These are phyloP conservation scores for Synanthedon tipuliformis DNA, from an alignment of 2,888 invertebrate species.

Conservation along the genomic window DNA sequence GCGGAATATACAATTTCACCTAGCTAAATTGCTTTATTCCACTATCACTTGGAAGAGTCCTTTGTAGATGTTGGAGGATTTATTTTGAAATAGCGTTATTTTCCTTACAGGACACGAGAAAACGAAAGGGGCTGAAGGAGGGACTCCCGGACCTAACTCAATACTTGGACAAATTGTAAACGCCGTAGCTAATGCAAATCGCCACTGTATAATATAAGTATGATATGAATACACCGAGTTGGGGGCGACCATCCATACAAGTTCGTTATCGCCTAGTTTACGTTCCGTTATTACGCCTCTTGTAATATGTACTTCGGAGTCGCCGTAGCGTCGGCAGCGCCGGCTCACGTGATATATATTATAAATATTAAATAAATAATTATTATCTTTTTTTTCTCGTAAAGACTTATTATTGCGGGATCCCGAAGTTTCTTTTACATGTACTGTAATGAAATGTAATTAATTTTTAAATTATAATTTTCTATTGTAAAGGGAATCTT, in stretches of 20 bases:
- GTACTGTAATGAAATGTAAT: constrained; percentile 47
- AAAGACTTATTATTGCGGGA: constrained; percentile 32
- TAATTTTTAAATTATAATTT: constrained; percentile 71
- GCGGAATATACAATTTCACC: constrained; percentile 54
- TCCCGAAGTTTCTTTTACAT: constrained; percentile 25
- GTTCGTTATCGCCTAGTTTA: constrained; percentile 19
- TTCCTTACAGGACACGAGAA: constrained; percentile 86
- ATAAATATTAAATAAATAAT: neutral
- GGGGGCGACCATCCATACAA: neutral
- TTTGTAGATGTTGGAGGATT: too few species aligned
- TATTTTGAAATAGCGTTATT: constrained; percentile 1
- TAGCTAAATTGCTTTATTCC: too few species aligned
- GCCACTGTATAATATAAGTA: constrained; percentile 59
- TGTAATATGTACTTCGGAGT: neutral
- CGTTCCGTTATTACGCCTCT: constrained; percentile 24
- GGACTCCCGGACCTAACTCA: constrained; percentile 94
- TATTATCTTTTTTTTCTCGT: constrained; percentile 2
- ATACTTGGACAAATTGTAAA: constrained; percentile 99
- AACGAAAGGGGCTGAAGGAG: constrained; percentile 99
- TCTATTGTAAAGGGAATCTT: constrained; percentile 56
- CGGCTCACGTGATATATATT: neutral
- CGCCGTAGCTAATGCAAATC: constrained; percentile 55
- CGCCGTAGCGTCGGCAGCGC: neutral
- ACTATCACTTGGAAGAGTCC: too few species aligned
- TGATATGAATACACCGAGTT: neutral